A percentile compares a stretch with the other conserved stretches of the same genome.
Conservation (phyloP, 2,888 invertebrate species). For the Pedicia rivosa region DNA sequence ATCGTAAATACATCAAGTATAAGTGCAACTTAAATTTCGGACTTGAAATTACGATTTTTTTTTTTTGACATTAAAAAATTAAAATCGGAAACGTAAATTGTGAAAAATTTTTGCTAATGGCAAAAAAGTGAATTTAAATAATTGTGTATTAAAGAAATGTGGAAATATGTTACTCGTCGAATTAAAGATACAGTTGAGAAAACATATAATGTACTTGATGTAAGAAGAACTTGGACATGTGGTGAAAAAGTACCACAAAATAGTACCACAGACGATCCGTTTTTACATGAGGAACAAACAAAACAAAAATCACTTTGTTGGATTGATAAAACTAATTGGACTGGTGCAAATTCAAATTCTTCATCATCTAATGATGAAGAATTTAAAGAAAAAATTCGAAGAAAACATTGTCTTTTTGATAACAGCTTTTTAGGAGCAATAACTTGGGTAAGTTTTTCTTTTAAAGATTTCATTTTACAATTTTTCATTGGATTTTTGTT, state of each 20-base stretch:
- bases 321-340: too few relatives aligned
- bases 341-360: neutral
- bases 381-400: slow-evolving; percentile 5
- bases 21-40: too few relatives aligned
- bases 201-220: slow-evolving; percentile 34
- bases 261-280: neutral
- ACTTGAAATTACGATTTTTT: too few relatives aligned
- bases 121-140: neutral
- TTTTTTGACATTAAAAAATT: too few relatives aligned
- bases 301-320: neutral
- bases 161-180: slow-evolving; percentile 38
- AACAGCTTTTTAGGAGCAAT: slow-evolving; percentile 14
- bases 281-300: neutral
- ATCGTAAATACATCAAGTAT: too few relatives aligned
- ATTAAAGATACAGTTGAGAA: slow-evolving; percentile 35
- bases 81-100: too few relatives aligned
- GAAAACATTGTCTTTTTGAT: slow-evolving; percentile 3
- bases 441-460: slow-evolving; percentile 35
- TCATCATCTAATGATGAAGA: slow-evolving; percentile 4
- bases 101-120: too few relatives aligned
- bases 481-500: neutral
- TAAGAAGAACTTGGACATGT: slow-evolving; percentile 28
- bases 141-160: slow-evolving; percentile 26
- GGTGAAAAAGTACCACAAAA: slow-evolving; percentile 3
- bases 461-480: too few relatives aligned